Percentiles rank a stretch among this genome's conserved stretches.
Evolutionary conservation across 2,113 vertebrate genomes (phyloP).

Genomic region (Oryzias woworae): DNA sequence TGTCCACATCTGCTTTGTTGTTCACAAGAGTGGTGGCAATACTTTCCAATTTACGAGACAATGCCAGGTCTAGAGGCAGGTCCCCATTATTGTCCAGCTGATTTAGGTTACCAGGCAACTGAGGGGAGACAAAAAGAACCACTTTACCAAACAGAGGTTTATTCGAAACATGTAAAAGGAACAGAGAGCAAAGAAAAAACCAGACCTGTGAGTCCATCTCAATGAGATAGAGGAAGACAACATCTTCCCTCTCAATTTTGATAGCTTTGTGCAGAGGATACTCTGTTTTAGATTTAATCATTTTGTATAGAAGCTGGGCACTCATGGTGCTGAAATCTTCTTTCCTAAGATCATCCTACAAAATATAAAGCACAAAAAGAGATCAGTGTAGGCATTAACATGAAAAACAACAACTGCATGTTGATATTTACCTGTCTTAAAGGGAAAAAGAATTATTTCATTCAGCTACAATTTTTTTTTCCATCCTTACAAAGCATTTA

Average conservation of each 20-base stretch:
- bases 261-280: slow-evolving; percentile 97
- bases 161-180: neutral
- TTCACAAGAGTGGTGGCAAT: slow-evolving; percentile 94
- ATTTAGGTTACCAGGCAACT: slow-evolving; percentile 93
- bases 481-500: too few species aligned
- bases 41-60: slow-evolving; percentile 88
- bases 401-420: too few species aligned
- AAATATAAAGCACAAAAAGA: slow-evolving; percentile 2
- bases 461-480: too few species aligned
- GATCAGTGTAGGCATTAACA: too few species aligned
- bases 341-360: slow-evolving; percentile 92
- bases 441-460: too few species aligned
- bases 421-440: too few species aligned
- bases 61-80: slow-evolving; percentile 91
- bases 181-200: neutral
- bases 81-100: slow-evolving; percentile 94
- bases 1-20: slow-evolving; percentile 92
- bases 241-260: slow-evolving; percentile 95
- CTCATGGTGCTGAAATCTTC: slow-evolving; percentile 98
- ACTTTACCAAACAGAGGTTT: neutral
- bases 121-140: neutral
- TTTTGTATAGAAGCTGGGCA: slow-evolving; percentile 94
- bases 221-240: slow-evolving; percentile 96
- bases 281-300: slow-evolving; percentile 98
- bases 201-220: slow-evolving; percentile 97